Percentiles rank a stretch among this genome's conserved stretches.
Evolutionary conservation across 2,113 vertebrate genomes (phyloP).

Genomic region (Mohoua ochrocephala): DNA sequence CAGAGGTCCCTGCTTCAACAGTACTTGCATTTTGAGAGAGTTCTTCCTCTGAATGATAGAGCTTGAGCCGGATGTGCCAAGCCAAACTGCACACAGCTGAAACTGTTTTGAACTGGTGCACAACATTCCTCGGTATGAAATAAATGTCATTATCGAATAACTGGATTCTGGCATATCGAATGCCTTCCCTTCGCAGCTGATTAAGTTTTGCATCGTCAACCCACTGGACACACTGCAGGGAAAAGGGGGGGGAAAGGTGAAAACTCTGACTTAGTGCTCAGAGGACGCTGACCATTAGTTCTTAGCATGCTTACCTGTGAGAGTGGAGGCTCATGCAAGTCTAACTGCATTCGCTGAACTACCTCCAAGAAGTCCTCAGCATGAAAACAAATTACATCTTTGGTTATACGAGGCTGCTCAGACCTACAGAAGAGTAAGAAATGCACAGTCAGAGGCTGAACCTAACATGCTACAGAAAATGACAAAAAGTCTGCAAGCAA

Average conservation of each 20-base stretch:
- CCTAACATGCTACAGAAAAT: background rate
- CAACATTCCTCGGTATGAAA: conserved; percentile 96
- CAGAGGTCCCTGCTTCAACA: conserved; percentile 60
- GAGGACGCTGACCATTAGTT: background rate
- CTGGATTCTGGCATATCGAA: conserved; percentile 94
- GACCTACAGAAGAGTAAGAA: conserved; percentile 65
- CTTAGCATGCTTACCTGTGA: conserved; percentile 81
- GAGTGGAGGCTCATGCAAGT: conserved; percentile 92
- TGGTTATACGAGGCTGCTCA: conserved; percentile 95
- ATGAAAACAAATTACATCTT: conserved; percentile 98
- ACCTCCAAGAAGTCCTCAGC: conserved; percentile 93
- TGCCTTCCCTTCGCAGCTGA: conserved; percentile 93
- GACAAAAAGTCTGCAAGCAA: background rate
- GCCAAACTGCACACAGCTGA: conserved; percentile 96
- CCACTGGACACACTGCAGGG: conserved; percentile 92
- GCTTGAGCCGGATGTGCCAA: conserved; percentile 90
- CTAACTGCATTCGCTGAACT: conserved; percentile 92
- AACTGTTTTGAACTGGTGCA: conserved; percentile 98
- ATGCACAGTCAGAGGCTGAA: background rate
- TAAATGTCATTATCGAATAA: conserved; percentile 95
- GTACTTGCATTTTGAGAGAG: conserved; percentile 41
- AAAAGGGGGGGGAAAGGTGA: background rate
- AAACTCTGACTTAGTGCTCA: background rate
- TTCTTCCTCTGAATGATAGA: conserved; percentile 81
- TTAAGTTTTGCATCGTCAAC: conserved; percentile 99